These are phyloP conservation scores for Spodoptera picta DNA, from an alignment of 2,888 invertebrate species.

Conservation along the genomic window DNA sequence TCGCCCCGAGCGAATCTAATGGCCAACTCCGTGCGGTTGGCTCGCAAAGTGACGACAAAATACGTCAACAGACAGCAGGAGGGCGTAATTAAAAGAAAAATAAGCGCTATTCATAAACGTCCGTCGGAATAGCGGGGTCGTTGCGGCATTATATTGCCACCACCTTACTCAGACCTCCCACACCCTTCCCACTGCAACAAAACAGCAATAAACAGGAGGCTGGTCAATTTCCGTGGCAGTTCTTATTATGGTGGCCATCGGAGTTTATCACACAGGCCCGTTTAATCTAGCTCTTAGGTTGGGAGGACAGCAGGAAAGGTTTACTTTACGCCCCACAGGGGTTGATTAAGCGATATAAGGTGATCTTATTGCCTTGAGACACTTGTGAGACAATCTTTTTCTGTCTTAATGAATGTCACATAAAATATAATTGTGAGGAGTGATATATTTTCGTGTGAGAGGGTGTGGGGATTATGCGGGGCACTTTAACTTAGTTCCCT, in stretches of 20 bases:
- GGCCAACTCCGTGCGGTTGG: slow-evolving; percentile 41
- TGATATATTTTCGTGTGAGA: slow-evolving; percentile 56
- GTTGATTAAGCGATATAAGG: slow-evolving; percentile 79
- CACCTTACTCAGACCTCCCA: slow-evolving; percentile 64
- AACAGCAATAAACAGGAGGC: slow-evolving; percentile 8
- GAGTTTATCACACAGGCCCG: slow-evolving; percentile 80
- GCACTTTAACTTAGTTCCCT: slow-evolving; percentile 43
- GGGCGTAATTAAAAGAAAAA: slow-evolving; percentile 88
- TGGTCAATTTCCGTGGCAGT: slow-evolving; percentile 44
- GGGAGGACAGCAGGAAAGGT: slow-evolving; percentile 70
- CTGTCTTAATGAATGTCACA: slow-evolving; percentile 67
- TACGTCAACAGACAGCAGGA: slow-evolving; percentile 72
- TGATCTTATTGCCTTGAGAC: slow-evolving; percentile 74
- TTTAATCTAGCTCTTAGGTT: slow-evolving; percentile 86
- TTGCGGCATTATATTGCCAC: slow-evolving; percentile 76
- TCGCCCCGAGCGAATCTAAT: slow-evolving; percentile 37
- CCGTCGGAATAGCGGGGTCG: slow-evolving; percentile 78
- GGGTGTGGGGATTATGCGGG: slow-evolving; percentile 23
- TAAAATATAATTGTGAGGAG: slow-evolving; percentile 63
- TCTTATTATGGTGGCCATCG: slow-evolving; percentile 67
- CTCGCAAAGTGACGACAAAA: slow-evolving; percentile 64
- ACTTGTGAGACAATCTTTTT: slow-evolving; percentile 70
- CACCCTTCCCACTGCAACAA: slow-evolving; percentile 35
- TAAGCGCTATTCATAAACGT: slow-evolving; percentile 87
- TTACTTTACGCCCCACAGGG: slow-evolving; percentile 71